A percentile compares a stretch with the other conserved stretches of the same genome.
phyloP scores from a whole-genome alignment of 2,797 vertebrate genomes.

The Acropternis orthonyx region DNA sequence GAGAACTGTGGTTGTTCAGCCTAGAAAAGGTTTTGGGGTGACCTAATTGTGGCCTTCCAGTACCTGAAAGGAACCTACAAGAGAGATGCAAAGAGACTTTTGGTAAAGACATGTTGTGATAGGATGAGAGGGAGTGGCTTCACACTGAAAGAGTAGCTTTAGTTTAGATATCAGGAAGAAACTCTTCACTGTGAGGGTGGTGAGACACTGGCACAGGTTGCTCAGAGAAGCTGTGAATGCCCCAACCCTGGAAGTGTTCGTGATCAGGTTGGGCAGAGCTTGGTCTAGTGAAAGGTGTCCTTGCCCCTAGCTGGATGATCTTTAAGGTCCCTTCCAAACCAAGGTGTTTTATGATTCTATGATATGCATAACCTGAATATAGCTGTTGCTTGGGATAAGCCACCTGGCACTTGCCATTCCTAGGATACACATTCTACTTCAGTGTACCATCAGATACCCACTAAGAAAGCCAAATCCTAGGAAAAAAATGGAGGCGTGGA shows the following conservation, averaged over 20 bases:
- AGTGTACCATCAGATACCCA: not conserved
- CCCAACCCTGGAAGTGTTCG: not conserved
- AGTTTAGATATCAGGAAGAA: not conserved
- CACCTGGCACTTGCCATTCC: not conserved
- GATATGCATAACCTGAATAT: not conserved
- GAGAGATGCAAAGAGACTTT: not conserved
- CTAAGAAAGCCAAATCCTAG: not conserved
- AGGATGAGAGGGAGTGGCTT: not conserved
- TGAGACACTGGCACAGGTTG: not conserved
- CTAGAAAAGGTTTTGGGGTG: not conserved
- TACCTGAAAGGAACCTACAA: too few species aligned
- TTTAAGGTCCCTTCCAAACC: not conserved
- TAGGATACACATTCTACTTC: not conserved
- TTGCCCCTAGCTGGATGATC: not conserved
- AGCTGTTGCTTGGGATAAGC: not conserved
- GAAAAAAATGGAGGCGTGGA: not conserved
- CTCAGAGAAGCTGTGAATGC: not conserved
- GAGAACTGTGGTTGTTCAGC: not conserved
- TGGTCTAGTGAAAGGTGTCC: not conserved
- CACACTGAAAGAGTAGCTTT: not conserved
- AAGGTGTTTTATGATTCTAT: not conserved
- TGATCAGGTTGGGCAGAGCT: not conserved
- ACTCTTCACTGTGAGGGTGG: too few species aligned
- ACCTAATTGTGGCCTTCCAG: not conserved
- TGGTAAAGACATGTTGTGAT: not conserved